These are phyloP conservation scores for Anhinga anhinga DNA, from an alignment of 2,113 vertebrate species.

Conservation along the genomic window DNA sequence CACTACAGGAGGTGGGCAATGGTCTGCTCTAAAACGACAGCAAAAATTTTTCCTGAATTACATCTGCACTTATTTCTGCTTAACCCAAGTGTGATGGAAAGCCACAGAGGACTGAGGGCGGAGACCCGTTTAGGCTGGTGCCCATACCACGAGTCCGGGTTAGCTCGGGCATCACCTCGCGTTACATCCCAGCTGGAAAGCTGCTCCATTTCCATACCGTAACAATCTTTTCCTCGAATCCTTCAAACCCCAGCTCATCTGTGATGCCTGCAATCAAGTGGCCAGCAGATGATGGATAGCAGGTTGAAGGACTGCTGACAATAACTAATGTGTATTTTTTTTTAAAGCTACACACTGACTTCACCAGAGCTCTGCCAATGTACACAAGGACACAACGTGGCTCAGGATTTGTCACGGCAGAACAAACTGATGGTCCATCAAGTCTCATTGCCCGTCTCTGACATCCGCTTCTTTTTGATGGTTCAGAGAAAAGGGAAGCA, in stretches of 20 bases:
- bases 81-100: not conserved
- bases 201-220: not conserved
- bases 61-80: not conserved
- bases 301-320: not conserved
- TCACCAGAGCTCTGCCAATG: not conserved
- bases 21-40: not conserved
- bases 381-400: not conserved
- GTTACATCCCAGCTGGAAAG: not conserved
- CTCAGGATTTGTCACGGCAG: not conserved
- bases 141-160: rapidly evolving
- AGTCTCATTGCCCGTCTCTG: not conserved
- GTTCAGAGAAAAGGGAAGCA: not conserved
- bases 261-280: not conserved
- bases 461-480: not conserved
- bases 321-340: not conserved
- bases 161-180: not conserved
- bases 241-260: not conserved
- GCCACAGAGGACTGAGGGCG: not conserved
- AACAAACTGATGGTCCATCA: not conserved
- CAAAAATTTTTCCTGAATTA: not conserved
- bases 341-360: not conserved
- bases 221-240: not conserved
- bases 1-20: not conserved
- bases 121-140: not conserved
- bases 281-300: not conserved